Conservation (phyloP, 2,113 vertebrate genomes). For the Gymnorhina tibicen region DNA sequence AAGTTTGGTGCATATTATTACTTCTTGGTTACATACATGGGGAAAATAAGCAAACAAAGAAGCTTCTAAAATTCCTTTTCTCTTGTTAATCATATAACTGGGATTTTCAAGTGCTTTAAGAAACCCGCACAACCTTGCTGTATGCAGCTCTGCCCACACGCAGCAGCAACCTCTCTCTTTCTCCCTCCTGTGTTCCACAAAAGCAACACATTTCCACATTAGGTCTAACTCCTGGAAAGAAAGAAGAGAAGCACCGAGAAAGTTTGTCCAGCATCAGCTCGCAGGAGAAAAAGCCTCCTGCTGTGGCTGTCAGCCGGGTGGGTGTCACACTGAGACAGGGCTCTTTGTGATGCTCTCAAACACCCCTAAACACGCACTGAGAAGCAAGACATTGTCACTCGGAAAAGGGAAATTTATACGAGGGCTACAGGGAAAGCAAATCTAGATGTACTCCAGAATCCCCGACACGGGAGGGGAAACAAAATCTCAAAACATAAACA, state of each 20-base stretch:
- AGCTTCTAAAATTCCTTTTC: neutral
- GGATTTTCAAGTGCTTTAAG: conserved; percentile 6
- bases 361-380: neutral
- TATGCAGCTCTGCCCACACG: conserved; percentile 11
- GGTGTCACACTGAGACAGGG: neutral
- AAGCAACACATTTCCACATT: conserved; percentile 20
- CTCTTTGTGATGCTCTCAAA: conserved; percentile 12
- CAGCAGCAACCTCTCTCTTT: conserved; percentile 7
- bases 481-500: neutral
- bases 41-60: neutral
- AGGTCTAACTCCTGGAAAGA: neutral
- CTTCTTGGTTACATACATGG: neutral
- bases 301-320: neutral
- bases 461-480: neutral
- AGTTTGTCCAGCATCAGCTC: neutral
- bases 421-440: neutral
- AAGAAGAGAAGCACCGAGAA: neutral
- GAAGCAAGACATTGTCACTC: neutral
- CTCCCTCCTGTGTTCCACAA: neutral
- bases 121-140: conserved; percentile 19
- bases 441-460: neutral
- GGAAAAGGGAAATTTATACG: neutral
- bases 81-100: neutral
- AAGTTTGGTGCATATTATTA: neutral
- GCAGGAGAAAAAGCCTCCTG: neutral